A percentile compares a stretch with the other conserved stretches of the same genome.
These are phyloP conservation scores for Euborellia annulipes DNA, from an alignment of 1,140 invertebrate species.

Conservation along the genomic window DNA sequence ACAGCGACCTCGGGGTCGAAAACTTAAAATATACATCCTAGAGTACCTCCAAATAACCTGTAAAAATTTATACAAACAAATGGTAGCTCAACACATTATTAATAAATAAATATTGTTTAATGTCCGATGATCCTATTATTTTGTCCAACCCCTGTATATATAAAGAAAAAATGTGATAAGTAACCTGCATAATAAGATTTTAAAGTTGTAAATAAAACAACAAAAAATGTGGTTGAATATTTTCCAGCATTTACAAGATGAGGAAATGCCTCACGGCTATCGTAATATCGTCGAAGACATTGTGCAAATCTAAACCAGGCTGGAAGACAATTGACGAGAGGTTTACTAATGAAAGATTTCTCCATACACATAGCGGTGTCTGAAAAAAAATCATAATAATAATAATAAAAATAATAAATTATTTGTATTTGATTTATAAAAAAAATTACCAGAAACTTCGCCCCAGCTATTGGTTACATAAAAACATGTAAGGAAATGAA, in stretches of 20 bases:
- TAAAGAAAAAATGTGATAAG: too few species aligned
- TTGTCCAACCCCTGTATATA: neutral
- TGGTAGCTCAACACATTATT: too few species aligned
- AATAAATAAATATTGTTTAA: too few species aligned
- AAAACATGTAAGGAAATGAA: slow-evolving; percentile 59
- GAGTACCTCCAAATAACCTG: too few species aligned
- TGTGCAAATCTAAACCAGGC: slow-evolving; percentile 81
- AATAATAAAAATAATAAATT: neutral
- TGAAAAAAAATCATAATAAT: slow-evolving; percentile 13
- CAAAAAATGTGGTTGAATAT: slow-evolving; percentile 66
- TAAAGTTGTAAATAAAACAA: slow-evolving; percentile 48
- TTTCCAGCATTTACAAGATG: slow-evolving; percentile 69
- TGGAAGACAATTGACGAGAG: slow-evolving; percentile 58
- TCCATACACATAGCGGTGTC: slow-evolving; percentile 30
- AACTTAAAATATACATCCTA: too few species aligned
- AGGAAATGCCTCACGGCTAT: slow-evolving; percentile 44
- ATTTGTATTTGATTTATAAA: slow-evolving; percentile 11
- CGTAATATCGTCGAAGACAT: slow-evolving; percentile 58
- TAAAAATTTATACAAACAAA: too few species aligned
- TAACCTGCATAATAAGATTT: slow-evolving; percentile 35
- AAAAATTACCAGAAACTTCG: slow-evolving; percentile 17
- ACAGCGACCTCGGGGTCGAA: too few species aligned
- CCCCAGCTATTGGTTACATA: slow-evolving; percentile 34
- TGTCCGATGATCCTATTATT: neutral
- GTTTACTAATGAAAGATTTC: slow-evolving; percentile 30